These are phyloP conservation scores for Pyxicephalus adspersus DNA, from an alignment of 2,113 vertebrate genomes.

Conservation along the genomic window DNA sequence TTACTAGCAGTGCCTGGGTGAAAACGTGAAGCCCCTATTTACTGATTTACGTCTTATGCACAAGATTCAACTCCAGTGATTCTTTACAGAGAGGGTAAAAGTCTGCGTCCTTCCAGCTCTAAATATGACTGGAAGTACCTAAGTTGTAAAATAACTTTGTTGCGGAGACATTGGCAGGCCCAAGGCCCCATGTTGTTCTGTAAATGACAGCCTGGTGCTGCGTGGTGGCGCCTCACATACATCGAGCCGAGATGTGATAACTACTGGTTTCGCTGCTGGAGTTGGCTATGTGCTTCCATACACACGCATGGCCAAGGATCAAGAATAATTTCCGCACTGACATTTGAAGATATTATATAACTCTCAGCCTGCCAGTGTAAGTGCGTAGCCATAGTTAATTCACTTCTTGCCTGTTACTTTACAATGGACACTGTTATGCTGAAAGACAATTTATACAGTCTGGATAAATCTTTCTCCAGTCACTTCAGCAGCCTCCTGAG, in stretches of 20 bases:
- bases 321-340: conserved; percentile 37
- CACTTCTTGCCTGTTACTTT: not conserved
- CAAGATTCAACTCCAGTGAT: too few species aligned
- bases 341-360: conserved; percentile 32
- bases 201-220: not conserved
- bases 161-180: too few species aligned
- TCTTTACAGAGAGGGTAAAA: too few species aligned
- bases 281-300: not conserved
- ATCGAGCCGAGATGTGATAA: conserved; percentile 1
- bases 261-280: conserved; percentile 8
- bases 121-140: too few species aligned
- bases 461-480: too few species aligned
- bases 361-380: conserved; percentile 1
- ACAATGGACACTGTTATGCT: not conserved
- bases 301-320: conserved; percentile 12
- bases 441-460: too few species aligned
- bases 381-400: not conserved
- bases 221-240: not conserved
- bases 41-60: too few species aligned
- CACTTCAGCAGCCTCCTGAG: too few species aligned
- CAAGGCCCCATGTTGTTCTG: conserved; percentile 8
- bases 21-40: too few species aligned
- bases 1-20: too few species aligned
- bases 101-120: too few species aligned
- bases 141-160: too few species aligned